phyloP scores from a whole-genome alignment of 2,797 vertebrate species.

The Fratercula arctica region DNA sequence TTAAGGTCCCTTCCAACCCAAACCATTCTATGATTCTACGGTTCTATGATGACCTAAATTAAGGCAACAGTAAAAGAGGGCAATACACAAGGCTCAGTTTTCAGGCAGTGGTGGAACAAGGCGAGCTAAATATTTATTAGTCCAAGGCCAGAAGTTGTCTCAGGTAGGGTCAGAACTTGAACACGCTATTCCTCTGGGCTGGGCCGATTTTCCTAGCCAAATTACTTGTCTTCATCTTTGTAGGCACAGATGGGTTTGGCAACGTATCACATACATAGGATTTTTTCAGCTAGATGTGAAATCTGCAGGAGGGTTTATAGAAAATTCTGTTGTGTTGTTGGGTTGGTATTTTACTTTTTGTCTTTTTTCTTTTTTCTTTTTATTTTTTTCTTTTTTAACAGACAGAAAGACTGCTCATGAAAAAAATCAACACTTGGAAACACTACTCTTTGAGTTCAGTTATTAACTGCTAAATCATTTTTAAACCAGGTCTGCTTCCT shows the following conservation, averaged over 20 bases:
- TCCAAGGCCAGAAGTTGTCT: background rate
- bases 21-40: too few species aligned
- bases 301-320: background rate
- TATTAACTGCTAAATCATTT: constrained; percentile 28
- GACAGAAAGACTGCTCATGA: background rate
- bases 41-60: background rate
- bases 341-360: background rate
- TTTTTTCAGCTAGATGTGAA: background rate
- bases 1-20: too few species aligned
- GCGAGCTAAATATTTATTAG: background rate
- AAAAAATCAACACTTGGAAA: constrained; percentile 6
- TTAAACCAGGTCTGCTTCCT: constrained; percentile 47
- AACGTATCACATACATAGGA: background rate
- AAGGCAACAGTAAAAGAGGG: background rate
- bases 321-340: background rate
- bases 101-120: background rate
- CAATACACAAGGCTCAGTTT: background rate
- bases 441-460: background rate
- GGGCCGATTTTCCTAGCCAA: background rate
- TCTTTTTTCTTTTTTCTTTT: background rate
- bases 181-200: background rate
- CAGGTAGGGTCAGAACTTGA: background rate
- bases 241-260: background rate
- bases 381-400: background rate
- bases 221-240: background rate